These are phyloP conservation scores for Tetraodon nigroviridis DNA, from an alignment of 2,113 vertebrate genomes.

Conservation along the genomic window DNA sequence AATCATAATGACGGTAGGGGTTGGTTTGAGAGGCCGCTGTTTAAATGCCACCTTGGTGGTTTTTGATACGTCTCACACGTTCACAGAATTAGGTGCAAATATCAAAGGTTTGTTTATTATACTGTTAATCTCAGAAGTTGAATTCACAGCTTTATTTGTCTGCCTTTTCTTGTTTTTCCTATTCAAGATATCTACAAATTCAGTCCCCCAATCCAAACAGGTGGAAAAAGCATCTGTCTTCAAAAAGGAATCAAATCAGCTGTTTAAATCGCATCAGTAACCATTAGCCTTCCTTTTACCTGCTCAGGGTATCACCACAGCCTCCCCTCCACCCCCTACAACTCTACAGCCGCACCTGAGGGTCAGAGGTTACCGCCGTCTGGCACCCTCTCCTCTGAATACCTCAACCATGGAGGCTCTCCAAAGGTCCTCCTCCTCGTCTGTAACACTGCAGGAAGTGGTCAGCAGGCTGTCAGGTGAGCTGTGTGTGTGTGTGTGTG, in stretches of 20 bases:
- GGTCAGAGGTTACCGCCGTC: constrained; percentile 61
- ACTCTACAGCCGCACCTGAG: constrained; percentile 49
- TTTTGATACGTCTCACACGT: no score
- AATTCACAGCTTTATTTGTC: no score
- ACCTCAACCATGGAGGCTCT: constrained; percentile 66
- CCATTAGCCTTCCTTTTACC: not conserved
- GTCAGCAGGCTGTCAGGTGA: constrained; percentile 81
- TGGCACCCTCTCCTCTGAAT: constrained; percentile 74
- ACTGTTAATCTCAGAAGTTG: no score
- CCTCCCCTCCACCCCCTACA: constrained; percentile 76
- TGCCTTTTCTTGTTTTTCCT: no score
- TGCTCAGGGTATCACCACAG: constrained; percentile 76
- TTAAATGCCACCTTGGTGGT: no score
- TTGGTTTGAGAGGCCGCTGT: no score
- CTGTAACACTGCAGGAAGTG: constrained; percentile 79
- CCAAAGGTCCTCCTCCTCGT: constrained; percentile 80
- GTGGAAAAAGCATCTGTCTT: no score
- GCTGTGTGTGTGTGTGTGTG: not conserved
- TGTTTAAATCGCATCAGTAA: not conserved
- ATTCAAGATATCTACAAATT: no score
- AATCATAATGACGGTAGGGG: no score
- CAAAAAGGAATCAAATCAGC: not conserved
- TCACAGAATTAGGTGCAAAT: no score
- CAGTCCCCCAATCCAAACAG: no score
- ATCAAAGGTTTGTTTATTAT: no score